Evolutionary conservation across 2,888 invertebrate species (phyloP), one percentile per base, ranked within the genome.

Genomic region (Tenthredo scrophulariae): DNA sequence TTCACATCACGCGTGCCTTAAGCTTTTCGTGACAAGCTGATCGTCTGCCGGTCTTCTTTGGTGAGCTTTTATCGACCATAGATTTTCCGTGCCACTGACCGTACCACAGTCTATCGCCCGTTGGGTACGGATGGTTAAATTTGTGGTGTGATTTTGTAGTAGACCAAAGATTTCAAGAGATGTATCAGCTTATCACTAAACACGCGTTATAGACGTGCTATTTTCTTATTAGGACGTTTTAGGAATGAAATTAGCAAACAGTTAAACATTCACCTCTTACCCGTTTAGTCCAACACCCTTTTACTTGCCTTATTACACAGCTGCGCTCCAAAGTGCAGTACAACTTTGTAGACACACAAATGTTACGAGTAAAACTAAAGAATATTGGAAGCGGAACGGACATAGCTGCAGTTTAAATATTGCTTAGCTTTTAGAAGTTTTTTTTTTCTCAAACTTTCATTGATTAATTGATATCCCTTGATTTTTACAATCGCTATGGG

Each of bases 41-140:
- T 62, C 40, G 22, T 62, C 37, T 40, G 62, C 18, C 33, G 26
- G 40, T 77, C 33, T 43, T 22, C 74, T 50, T 54, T 77, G 77
- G 77, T 77, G 33, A 54, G 54, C 46, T 77, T 75, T 77, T 54
- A 77, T 77, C 77, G 77, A 77, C 54, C 50, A 77, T 54, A 77
- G 77, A 77, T 77, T 77, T 77, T 77, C 77, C 77, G 77, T 77
- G 9, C 54, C 50, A 77, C 77, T 54, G 77, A 77, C 72, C 40
- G 43, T 29, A 43, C 43, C 40, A 46, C 50, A 29, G 29, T 46
- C 54, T 40, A 54, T 54, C 26, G 26, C 29, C 77, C 18, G 50
- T 77, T 54, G 15, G 3, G 29, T 54, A 50, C 54, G 77, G 77
- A 50, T 77, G 46, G 18, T 77, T 62, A 40, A 80, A 80, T 80